Evolutionary conservation across 2,113 vertebrate species (phyloP).

Genomic region (Hemichromis elongatus): DNA sequence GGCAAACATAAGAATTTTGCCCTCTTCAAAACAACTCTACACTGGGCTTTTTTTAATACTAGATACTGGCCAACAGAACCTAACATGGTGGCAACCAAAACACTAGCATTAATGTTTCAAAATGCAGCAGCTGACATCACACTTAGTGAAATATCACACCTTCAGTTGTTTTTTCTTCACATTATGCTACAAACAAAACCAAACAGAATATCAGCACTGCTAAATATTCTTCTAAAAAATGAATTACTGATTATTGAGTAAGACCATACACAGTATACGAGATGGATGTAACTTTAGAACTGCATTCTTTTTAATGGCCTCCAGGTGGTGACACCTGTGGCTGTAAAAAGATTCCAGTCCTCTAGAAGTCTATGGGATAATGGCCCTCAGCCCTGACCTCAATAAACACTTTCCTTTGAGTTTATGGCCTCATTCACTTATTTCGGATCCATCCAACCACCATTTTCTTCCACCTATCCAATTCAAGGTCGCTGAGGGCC

Average conservation of each 20-base stretch:
- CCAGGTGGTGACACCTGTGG: not conserved
- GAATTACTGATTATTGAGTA: not conserved
- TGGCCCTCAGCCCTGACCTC: not conserved
- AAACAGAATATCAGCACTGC: not conserved
- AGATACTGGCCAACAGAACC: not conserved
- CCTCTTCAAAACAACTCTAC: not conserved
- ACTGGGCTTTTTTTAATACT: not conserved
- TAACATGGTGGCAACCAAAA: not conserved
- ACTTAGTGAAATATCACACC: not conserved
- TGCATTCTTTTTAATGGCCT: not conserved
- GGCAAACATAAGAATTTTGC: not conserved
- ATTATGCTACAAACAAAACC: not conserved
- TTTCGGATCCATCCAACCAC: not conserved
- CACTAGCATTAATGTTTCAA: not conserved
- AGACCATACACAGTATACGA: not conserved
- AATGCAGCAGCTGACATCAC: not conserved
- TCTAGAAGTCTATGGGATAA: not conserved
- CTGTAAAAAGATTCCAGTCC: not conserved
- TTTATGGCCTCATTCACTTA: not conserved
- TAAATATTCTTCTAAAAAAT: not conserved
- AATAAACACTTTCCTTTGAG: not conserved
- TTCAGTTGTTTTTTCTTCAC: not conserved
- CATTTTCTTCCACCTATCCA: not conserved
- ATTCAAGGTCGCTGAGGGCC: not conserved
- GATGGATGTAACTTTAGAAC: not conserved